A percentile compares a stretch with the other conserved stretches of the same genome.
These are phyloP conservation scores for Drosophila eohydei DNA, from an alignment of 2,888 invertebrate species.

Conservation along the genomic window DNA sequence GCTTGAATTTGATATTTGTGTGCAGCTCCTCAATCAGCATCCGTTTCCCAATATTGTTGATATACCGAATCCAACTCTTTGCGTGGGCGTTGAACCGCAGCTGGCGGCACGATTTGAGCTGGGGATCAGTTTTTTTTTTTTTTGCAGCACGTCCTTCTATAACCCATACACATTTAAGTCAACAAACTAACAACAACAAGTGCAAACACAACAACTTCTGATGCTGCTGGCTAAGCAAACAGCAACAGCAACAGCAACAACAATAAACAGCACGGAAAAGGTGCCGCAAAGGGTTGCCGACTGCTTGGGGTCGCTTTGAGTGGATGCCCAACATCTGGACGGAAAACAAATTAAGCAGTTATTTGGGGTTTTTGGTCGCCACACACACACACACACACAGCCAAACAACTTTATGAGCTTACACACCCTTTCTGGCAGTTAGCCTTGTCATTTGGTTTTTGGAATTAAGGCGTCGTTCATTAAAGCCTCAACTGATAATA, in stretches of 20 bases:
- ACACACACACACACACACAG: slow-evolving; percentile 6
- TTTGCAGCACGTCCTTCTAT: background rate
- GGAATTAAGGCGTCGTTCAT: slow-evolving; percentile 32
- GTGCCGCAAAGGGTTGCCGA: slow-evolving; percentile 55
- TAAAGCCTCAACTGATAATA: slow-evolving; percentile 51
- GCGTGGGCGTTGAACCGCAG: slow-evolving; percentile 63
- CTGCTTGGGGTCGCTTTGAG: slow-evolving; percentile 29
- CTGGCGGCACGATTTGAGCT: slow-evolving; percentile 42
- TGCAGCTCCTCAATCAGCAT: slow-evolving; percentile 13
- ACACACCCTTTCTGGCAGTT: slow-evolving; percentile 24
- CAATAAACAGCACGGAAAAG: slow-evolving; percentile 49
- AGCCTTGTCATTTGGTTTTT: slow-evolving; percentile 35
- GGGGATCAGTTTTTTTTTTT: slow-evolving; percentile 2
- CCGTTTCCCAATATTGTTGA: slow-evolving; percentile 22
- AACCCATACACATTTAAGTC: slow-evolving; percentile 44
- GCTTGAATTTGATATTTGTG: slow-evolving; percentile 40
- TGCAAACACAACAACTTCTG: slow-evolving; percentile 49
- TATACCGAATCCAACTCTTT: slow-evolving; percentile 19
- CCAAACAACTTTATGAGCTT: slow-evolving; percentile 14
- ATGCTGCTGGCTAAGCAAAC: slow-evolving; percentile 30
- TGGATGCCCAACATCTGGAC: slow-evolving; percentile 35
- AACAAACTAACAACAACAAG: slow-evolving; percentile 73
- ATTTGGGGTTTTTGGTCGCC: slow-evolving; percentile 62
- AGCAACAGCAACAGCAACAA: slow-evolving; percentile 17
- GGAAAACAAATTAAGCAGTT: slow-evolving; percentile 78